These are phyloP conservation scores for Andrena praecox DNA, from an alignment of 2,888 invertebrate genomes.

Conservation along the genomic window DNA sequence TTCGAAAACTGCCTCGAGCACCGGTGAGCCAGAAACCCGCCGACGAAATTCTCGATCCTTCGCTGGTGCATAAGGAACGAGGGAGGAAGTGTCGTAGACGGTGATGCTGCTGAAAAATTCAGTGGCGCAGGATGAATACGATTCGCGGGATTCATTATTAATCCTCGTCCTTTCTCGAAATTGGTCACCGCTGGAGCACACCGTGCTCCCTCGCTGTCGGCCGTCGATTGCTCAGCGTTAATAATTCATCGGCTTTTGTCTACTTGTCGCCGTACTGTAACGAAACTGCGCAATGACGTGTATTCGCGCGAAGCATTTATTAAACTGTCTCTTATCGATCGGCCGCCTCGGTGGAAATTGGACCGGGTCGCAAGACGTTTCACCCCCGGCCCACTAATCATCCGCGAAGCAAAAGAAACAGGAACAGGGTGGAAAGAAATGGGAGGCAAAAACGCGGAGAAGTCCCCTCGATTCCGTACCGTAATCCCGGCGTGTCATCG, in stretches of 20 bases:
- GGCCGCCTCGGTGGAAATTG: background rate
- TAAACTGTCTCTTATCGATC: slow-evolving; percentile 16
- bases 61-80: background rate
- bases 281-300: background rate
- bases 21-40: background rate
- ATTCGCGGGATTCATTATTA: slow-evolving; percentile 7
- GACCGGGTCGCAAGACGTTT: slow-evolving; percentile 8
- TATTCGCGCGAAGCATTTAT: slow-evolving; percentile 22
- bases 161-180: slow-evolving; percentile 16
- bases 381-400: slow-evolving; percentile 3
- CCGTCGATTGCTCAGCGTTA: slow-evolving; percentile 16
- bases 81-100: background rate
- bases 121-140: background rate
- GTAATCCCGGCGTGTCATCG: slow-evolving; percentile 24
- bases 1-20: background rate
- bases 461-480: slow-evolving; percentile 12
- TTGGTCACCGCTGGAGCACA: background rate
- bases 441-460: slow-evolving; percentile 7
- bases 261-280: slow-evolving; percentile 6
- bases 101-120: background rate
- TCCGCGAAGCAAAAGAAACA: slow-evolving; percentile 1
- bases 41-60: background rate
- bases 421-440: background rate
- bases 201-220: background rate
- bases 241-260: slow-evolving; percentile 40